Base-by-base conservation (phyloP, 2,888 invertebrate species). In the Biston stratarius region DNA sequence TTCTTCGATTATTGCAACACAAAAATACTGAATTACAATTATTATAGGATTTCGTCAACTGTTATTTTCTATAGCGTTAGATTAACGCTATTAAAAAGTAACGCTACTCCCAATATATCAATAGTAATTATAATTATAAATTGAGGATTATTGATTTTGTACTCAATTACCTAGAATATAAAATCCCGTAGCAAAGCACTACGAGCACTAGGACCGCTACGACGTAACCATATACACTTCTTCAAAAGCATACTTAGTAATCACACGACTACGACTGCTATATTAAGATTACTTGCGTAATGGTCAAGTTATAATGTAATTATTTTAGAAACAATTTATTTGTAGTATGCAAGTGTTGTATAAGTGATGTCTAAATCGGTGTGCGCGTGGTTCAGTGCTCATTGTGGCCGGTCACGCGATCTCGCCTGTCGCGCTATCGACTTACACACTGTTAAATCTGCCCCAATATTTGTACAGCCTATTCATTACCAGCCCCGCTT, bases 401-500 rank as follows among this genome's bases (percentile, higher is more conserved):
- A 88, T 76, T 78, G 82, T 77, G 75, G 58, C 61, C 51, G 42
- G 69, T 70, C 93, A 93, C 92, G 93, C 92, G 79, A 93, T 79
- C 77, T 92, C 77, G 91, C 92, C 91, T 92, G 92, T 81, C 81
- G 74, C 84, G 74, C 88, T 92, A 92, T 92, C 92, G 86, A 88
- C 90, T 92, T 92, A 92, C 92, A 93, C 89, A 87, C 87, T 89
- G 91, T 91, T 89, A 86, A 91, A 91, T 90, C 88, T 89, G 88
- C 83, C 89, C 85, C 87, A 89, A 91, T 92, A 90, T 92, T 92
- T 91, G 90, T 92, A 87, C 87, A 89, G 83, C 87, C 87, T 88
- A 88, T 89, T 91, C 90, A 90, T 91, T 91, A 89, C 84, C 82
- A 81, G 82, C 78, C 77, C 82, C 79, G 84, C 82, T 89, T 87